phyloP scores from a whole-genome alignment of 2,888 invertebrate species.

The Tiphia femorata region DNA sequence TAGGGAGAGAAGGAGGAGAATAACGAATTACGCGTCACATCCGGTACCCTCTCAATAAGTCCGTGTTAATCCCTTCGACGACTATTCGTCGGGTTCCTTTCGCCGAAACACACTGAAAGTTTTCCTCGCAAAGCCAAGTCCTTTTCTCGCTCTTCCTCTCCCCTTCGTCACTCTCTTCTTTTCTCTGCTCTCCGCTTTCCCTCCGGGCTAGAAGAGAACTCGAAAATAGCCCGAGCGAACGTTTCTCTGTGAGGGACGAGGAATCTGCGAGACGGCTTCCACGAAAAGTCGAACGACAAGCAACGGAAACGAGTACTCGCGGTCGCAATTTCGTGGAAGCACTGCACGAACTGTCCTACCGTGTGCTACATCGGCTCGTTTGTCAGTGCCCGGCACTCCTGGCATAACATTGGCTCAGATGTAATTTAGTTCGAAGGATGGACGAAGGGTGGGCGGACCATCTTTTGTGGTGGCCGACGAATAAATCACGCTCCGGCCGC shows the following conservation, averaged over 20 bases:
- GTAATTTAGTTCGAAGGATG: background rate
- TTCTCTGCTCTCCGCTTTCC: constrained; percentile 20
- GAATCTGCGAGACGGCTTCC: constrained; percentile 21
- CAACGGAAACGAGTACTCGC: constrained; percentile 29
- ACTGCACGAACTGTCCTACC: constrained; percentile 7
- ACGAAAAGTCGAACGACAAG: constrained; percentile 41
- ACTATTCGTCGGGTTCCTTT: background rate
- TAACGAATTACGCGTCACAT: too few relatives aligned
- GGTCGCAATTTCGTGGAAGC: constrained; percentile 24
- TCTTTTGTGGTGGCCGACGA: too few relatives aligned
- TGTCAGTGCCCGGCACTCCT: background rate
- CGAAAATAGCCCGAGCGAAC: constrained; percentile 35
- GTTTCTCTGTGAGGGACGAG: constrained; percentile 16
- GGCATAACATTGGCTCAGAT: background rate
- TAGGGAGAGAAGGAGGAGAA: too few relatives aligned
- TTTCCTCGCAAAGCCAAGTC: background rate
- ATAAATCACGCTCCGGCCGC: too few relatives aligned
- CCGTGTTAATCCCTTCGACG: too few relatives aligned
- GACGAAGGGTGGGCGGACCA: background rate
- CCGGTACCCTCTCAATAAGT: too few relatives aligned
- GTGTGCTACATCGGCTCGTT: background rate
- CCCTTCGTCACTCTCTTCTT: background rate
- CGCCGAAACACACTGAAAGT: background rate
- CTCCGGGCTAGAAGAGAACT: constrained; percentile 17
- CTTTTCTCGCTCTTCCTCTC: background rate